phyloP scores from a whole-genome alignment of 2,113 vertebrate genomes.

The Physeter macrocephalus region DNA sequence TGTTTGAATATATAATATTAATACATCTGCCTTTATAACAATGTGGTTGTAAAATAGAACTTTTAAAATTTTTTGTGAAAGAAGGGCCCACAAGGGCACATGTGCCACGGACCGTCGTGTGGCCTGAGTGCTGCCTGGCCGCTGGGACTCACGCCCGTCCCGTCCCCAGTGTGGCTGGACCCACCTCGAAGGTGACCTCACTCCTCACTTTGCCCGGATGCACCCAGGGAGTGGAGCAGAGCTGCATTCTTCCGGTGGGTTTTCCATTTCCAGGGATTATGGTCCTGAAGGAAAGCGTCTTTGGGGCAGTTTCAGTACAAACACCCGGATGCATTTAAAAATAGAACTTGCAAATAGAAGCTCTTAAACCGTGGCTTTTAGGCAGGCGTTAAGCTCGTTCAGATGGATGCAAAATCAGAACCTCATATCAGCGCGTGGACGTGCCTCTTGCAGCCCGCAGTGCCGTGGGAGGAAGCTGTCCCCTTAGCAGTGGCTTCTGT shows the following conservation, averaged over 20 bases:
- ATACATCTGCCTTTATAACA: not conserved
- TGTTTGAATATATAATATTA: not conserved
- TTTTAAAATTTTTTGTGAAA: not conserved
- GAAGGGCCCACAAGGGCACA: not conserved
- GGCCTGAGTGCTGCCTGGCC: not conserved
- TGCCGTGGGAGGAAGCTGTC: not conserved
- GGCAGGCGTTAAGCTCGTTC: not conserved
- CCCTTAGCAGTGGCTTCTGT: not conserved
- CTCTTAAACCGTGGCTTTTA: not conserved
- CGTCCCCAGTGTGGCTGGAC: not conserved
- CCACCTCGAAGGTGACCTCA: not conserved
- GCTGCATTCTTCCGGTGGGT: fast-evolving
- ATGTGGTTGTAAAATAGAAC: not conserved
- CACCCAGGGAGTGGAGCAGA: not conserved
- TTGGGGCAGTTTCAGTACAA: slow-evolving; percentile 12
- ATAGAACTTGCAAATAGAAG: not conserved
- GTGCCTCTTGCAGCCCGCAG: fast-evolving
- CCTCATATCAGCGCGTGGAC: fast-evolving
- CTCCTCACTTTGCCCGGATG: fast-evolving
- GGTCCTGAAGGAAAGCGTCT: not conserved
- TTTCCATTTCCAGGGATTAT: not conserved
- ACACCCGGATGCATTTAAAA: not conserved
- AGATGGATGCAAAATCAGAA: not conserved
- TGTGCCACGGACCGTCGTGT: fast-evolving
- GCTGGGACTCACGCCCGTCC: not conserved